phyloP scores from a whole-genome alignment of 2,888 invertebrate species.

The Papilio protenor region DNA sequence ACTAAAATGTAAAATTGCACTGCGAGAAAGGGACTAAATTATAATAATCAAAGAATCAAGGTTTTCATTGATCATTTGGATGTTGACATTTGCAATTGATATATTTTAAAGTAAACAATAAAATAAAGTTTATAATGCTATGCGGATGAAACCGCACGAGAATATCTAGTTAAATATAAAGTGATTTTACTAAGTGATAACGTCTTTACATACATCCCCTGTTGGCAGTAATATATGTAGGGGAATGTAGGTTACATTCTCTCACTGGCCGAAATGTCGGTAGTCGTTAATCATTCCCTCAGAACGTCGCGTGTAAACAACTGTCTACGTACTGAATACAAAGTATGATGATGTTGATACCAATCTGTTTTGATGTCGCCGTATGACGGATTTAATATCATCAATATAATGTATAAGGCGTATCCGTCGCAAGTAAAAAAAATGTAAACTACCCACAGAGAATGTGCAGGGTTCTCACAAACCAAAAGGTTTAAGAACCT shows the following conservation, averaged over 20 bases:
- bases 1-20: no score
- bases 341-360: slow-evolving; percentile 3
- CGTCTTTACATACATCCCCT: not conserved
- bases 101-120: no score
- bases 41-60: no score
- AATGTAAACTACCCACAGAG: no score
- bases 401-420: slow-evolving; percentile 2
- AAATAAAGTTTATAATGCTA: no score
- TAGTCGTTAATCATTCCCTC: slow-evolving; percentile 12
- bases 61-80: no score
- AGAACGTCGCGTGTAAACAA: slow-evolving; percentile 11
- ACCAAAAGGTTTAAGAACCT: no score
- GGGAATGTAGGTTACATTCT: not conserved
- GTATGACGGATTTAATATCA: not conserved
- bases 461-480: no score
- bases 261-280: slow-evolving; percentile 10
- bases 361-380: slow-evolving; percentile 6
- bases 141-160: no score
- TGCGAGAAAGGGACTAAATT: no score
- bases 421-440: no score
- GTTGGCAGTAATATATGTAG: not conserved
- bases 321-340: slow-evolving; percentile 7
- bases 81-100: no score
- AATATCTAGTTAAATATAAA: not conserved
- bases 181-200: not conserved